Evolutionary conservation across 2,888 invertebrate species (phyloP).

Genomic region (Lepidocyrtinus sp.): DNA sequence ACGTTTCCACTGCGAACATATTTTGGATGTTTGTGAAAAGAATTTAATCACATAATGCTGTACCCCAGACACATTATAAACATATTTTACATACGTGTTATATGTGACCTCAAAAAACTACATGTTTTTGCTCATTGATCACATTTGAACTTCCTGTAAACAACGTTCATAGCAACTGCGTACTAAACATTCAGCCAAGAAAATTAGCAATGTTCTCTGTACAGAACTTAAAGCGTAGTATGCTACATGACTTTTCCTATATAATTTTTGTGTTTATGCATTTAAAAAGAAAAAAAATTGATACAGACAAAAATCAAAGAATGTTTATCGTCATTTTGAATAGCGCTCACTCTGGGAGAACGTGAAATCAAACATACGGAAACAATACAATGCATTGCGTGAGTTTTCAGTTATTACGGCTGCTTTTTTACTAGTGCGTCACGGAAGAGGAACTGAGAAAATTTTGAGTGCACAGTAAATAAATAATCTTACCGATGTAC

Average conservation of each 20-base stretch:
- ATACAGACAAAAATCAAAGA: no score
- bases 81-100: no score
- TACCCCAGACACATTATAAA: no score
- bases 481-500: no score
- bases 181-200: no score
- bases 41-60: no score
- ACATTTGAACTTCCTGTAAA: background rate
- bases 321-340: background rate
- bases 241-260: background rate
- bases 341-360: background rate
- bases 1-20: no score
- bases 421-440: background rate
- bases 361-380: background rate
- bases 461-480: background rate
- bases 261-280: background rate
- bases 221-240: no score
- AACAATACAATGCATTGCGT: conserved; percentile 9
- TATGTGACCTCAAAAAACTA: background rate
- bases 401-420: background rate
- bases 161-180: background rate
- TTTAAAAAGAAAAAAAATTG: background rate
- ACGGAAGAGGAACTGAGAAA: conserved; percentile 13
- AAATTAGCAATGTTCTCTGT: no score
- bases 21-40: no score
- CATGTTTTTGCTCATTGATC: background rate